These are phyloP conservation scores for Scaptomyza hsui DNA, from an alignment of 1,140 invertebrate species.

Conservation along the genomic window DNA sequence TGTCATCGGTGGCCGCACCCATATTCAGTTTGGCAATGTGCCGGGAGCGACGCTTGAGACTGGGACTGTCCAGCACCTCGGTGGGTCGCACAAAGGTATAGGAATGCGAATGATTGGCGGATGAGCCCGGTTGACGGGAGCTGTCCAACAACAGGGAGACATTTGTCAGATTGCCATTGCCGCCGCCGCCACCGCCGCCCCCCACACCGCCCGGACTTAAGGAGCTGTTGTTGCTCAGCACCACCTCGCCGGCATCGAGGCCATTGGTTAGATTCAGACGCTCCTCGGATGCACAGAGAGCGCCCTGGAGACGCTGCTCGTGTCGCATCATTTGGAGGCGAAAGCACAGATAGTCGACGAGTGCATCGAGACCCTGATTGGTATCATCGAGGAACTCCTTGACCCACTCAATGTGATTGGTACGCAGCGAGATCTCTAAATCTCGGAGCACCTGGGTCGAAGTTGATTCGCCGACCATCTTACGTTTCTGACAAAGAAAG, in stretches of 20 bases:
- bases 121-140: constrained; percentile 37
- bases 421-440: constrained; percentile 98
- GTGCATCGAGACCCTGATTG: constrained; percentile 97
- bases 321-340: constrained; percentile 95
- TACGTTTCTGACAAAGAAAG: constrained; percentile 94
- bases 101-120: constrained; percentile 54
- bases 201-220: constrained; percentile 55
- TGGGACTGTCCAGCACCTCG: constrained; percentile 88
- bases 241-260: constrained; percentile 52
- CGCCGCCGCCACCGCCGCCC: constrained; percentile 37
- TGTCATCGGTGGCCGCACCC: constrained; percentile 99
- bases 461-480: constrained; percentile 98
- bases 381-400: constrained; percentile 98
- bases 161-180: constrained; percentile 63
- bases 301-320: constrained; percentile 91
- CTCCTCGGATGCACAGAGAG: constrained; percentile 89
- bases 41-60: constrained; percentile 89
- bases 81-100: constrained; percentile 87
- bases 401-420: constrained; percentile 99
- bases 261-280: constrained; percentile 70
- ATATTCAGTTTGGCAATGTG: constrained; percentile 96
- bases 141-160: constrained; percentile 51
- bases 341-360: constrained; percentile 98
- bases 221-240: constrained; percentile 58
- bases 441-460: constrained; percentile 99